A percentile compares a stretch with the other conserved stretches of the same genome.
phyloP scores from a whole-genome alignment of 2,888 invertebrate species.

The Octonoba sinensis region DNA sequence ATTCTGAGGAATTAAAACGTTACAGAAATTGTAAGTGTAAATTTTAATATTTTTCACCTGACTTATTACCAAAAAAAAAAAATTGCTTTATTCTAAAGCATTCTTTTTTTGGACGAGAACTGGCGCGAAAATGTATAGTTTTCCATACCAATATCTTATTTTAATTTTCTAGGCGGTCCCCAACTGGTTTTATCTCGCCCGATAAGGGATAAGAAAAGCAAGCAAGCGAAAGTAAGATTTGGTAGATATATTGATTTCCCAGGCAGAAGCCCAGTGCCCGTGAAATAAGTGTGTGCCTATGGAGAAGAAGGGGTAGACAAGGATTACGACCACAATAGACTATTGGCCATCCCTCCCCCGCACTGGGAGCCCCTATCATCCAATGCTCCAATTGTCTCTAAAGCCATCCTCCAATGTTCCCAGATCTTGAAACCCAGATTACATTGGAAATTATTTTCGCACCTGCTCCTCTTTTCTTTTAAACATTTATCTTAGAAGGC shows the following conservation, averaged over 20 bases:
- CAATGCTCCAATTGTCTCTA: constrained; percentile 51
- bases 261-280: constrained; percentile 37
- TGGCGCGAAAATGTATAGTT: too few species aligned
- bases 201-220: constrained; percentile 37
- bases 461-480: constrained; percentile 57
- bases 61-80: too few species aligned
- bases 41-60: too few species aligned
- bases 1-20: too few species aligned
- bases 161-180: constrained; percentile 27
- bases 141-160: not conserved
- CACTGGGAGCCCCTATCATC: constrained; percentile 37
- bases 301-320: constrained; percentile 18
- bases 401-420: constrained; percentile 35
- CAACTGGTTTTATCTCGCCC: constrained; percentile 29
- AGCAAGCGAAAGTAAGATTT: constrained; percentile 54
- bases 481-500: constrained; percentile 47
- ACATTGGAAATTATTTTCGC: constrained; percentile 60
- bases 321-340: constrained; percentile 60
- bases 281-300: constrained; percentile 59
- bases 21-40: too few species aligned
- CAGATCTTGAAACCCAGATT: constrained; percentile 53
- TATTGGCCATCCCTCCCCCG: constrained; percentile 29
- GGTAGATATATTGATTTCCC: constrained; percentile 63
- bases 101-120: too few species aligned
- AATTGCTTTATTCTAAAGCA: too few species aligned